phyloP scores from a whole-genome alignment of 2,113 vertebrate species.

The Cacatua alba region DNA sequence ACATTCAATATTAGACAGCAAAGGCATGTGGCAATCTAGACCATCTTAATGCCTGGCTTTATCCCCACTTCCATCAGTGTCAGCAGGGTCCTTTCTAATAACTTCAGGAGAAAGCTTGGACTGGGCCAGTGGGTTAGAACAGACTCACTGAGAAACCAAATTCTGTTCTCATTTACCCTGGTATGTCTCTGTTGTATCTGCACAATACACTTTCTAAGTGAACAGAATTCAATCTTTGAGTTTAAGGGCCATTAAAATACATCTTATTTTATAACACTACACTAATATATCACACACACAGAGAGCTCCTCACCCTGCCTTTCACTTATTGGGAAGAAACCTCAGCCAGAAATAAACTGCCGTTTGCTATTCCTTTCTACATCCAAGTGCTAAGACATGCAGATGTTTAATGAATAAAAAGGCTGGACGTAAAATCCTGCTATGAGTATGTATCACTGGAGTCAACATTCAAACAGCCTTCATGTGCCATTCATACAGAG shows the following conservation, averaged over 20 bases:
- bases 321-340: neutral
- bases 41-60: neutral
- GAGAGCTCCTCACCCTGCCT: neutral
- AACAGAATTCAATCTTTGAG: neutral
- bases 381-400: neutral
- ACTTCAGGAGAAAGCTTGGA: neutral
- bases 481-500: neutral
- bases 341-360: neutral
- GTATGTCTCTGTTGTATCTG: neutral
- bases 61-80: neutral
- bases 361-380: neutral
- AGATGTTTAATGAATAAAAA: neutral
- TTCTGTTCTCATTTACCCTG: neutral
- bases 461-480: neutral
- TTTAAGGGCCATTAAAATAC: neutral
- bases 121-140: neutral
- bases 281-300: neutral
- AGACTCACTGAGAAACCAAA: neutral
- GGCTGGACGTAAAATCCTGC: neutral
- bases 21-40: neutral
- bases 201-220: neutral
- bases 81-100: neutral
- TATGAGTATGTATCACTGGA: neutral
- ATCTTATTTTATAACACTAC: neutral
- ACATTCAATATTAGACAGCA: neutral